Base-by-base conservation (phyloP, 2,888 invertebrate genomes). In the Petrophora chlorosata region DNA sequence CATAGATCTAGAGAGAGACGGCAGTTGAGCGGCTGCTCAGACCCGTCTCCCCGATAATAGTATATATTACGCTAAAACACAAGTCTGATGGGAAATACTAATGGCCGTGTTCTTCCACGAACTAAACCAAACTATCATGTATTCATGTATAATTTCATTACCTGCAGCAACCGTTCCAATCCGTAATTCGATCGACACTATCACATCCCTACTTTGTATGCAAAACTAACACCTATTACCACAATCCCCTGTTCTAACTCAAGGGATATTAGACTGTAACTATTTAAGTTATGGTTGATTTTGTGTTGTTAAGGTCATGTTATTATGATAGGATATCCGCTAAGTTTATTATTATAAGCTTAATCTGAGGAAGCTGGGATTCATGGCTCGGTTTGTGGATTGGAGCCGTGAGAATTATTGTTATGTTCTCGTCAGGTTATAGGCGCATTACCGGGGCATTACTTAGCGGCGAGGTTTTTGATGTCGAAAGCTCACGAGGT, bases 181-280 rank as follows among this genome's bases (percentile, higher is more conserved):
- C 55, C 50, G 47, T 55, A 46, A 47, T 53, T 48, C 60, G 59
- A 67, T 65, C 61, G 57, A 42, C 41, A 47, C 51, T 55, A 49
- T 59, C 65, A 68, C 73, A 67, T 65, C 67, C 66, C 62, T 70
- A 68, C 75, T 70, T 65, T 72, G 72, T 69, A 70, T 73, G 73
- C 76, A 70, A 72, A 76, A 78, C 75, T 73, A 76, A 78, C 70
- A 70, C 48, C 56, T 52, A 62, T 54, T 32, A 52, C 23, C 12
- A 28, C 13, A 23, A 34, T 23, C 15, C 39, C 14, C 29, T 39
- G 9, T 39, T 25, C 2, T 5, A 33, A 3, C n/a, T 28, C 3
- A 2, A 8, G 1, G 9, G 12, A 39, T 15, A 38, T 22, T 39
- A 10, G 12, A 13, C 33, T 33, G 8, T 49, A 39, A 8, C 0